Base-by-base conservation (phyloP, 2,113 vertebrate species). In the Tinamus guttatus region DNA sequence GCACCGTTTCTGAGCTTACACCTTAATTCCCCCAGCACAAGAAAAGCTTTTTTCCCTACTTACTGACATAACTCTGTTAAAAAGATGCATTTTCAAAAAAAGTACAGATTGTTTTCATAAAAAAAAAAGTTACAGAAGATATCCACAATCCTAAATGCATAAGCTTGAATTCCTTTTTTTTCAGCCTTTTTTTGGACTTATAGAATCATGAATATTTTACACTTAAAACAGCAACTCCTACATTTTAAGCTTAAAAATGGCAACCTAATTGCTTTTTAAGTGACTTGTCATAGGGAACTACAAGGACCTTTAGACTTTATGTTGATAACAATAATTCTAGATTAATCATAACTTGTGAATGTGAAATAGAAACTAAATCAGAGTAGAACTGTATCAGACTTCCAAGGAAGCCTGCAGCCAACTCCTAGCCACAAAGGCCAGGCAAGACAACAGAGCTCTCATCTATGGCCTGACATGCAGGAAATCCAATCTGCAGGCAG, bases 331-430 rank as follows among this genome's bases (percentile, higher is more conserved):
- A 75, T 67, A 68, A 24, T 75, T 86, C 62, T 67, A 75, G 47
- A 83, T 30, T 7, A 68, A 64, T 7, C 11, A 1, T 2, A 71
- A 73, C 67, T 90, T 52, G 89, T 21, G 30, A 41, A 11, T 0
- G 9, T 21, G 68, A 69, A 75, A 81, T 0, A 38, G n/a, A 70
- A 96, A 78, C 32, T 7, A 6, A 56, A 40, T 3, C 0, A 2
- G 38, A 59, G 27, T 54, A 83, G 58, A 88, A 24, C 27, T 8
- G 4, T 0, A 45, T 28, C 49, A 54, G 40, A 49, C 38, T 40
- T 49, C 41, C 0, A 0, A 60, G 5, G 54, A n/a, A 74, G 74
- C 73, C 62, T 1, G 2, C 45, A n/a, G 38, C 25, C 52, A 41
- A 12, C 11, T 5, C 43, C 8, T 20, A 49, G 75, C 38, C 17